phyloP scores from a whole-genome alignment of 2,797 vertebrate species.

The Acestrorhynchus altus region DNA sequence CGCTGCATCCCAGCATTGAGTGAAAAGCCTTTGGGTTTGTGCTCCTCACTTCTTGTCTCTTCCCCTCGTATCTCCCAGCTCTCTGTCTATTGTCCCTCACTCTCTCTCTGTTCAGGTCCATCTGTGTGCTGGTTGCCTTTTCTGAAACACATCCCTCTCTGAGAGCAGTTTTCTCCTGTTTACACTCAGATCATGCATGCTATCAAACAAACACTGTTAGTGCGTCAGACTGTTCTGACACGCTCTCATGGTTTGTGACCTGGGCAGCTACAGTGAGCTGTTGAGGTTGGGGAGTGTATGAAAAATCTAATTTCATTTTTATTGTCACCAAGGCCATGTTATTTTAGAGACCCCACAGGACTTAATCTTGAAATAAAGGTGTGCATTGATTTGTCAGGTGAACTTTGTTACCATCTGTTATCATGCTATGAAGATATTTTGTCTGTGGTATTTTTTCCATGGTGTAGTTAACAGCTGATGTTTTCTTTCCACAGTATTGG shows the following conservation, averaged over 20 bases:
- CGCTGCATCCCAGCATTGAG: slow-evolving; percentile 56
- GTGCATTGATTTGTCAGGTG: neutral
- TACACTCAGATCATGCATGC: slow-evolving; percentile 44
- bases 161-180: slow-evolving; percentile 42
- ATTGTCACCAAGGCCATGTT: neutral
- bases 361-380: neutral
- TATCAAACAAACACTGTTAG: slow-evolving; percentile 49
- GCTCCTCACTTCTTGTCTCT: slow-evolving; percentile 22
- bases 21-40: slow-evolving; percentile 56
- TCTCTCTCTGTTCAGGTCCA: slow-evolving; percentile 33
- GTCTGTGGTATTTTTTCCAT: too few relatives aligned
- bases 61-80: slow-evolving; percentile 23
- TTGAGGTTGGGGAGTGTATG: slow-evolving; percentile 14
- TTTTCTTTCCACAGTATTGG: neutral
- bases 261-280: slow-evolving; percentile 10
- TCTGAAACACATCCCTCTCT: neutral
- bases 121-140: slow-evolving; percentile 46
- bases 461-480: too few relatives aligned
- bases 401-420: neutral
- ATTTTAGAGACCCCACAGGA: slow-evolving; percentile 15
- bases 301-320: slow-evolving; percentile 10
- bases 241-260: slow-evolving; percentile 34
- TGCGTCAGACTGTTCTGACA: slow-evolving; percentile 7
- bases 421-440: neutral
- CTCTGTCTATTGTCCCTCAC: too few relatives aligned